Evolutionary conservation across 2,797 vertebrate species (phyloP).

Genomic region (Sus cebifrons): DNA sequence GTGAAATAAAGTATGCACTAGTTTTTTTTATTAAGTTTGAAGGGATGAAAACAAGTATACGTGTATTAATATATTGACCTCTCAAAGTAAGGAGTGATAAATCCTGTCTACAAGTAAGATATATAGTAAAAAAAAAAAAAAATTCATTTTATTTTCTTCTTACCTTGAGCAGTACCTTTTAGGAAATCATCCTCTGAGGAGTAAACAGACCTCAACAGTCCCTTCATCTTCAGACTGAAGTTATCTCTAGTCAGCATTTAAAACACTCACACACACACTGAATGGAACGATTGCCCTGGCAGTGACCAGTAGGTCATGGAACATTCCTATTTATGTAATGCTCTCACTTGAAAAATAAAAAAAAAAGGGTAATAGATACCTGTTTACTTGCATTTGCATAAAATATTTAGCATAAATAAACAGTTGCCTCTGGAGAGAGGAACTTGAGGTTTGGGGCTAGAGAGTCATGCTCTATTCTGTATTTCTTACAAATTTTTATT

Average conservation of each 20-base stretch:
- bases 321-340: background rate
- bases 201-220: background rate
- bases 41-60: background rate
- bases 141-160: background rate
- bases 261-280: background rate
- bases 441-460: background rate
- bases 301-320: no score
- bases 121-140: no score
- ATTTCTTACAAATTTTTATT: constrained; percentile 21
- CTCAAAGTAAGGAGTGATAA: constrained; percentile 23
- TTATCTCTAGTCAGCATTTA: background rate
- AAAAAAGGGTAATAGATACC: background rate
- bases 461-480: background rate
- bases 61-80: background rate
- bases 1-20: background rate
- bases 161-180: background rate
- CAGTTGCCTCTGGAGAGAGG: background rate
- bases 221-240: background rate
- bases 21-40: background rate
- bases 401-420: background rate
- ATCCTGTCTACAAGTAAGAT: background rate
- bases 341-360: background rate
- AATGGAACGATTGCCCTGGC: background rate
- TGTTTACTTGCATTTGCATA: background rate
- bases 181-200: background rate